A percentile compares a stretch with the other conserved stretches of the same genome.
phyloP scores from a whole-genome alignment of 2,888 invertebrate genomes.

The Lasiommata megera region DNA sequence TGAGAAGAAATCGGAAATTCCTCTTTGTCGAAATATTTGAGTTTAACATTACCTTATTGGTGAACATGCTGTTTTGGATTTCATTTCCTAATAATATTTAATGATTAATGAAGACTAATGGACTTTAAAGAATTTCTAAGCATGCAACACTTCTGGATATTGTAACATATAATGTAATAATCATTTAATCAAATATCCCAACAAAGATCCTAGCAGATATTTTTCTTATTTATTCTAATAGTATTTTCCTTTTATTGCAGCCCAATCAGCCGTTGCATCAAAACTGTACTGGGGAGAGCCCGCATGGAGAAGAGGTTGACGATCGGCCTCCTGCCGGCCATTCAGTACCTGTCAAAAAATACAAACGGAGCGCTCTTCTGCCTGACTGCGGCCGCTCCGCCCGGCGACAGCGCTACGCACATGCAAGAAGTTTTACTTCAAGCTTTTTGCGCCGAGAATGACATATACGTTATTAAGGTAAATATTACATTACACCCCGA shows the following conservation, averaged over 20 bases:
- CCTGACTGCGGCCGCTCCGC: constrained; percentile 84
- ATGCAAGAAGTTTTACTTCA: constrained; percentile 89
- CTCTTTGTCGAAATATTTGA: no score
- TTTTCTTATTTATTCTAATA: background rate
- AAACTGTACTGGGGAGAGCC: constrained; percentile 77
- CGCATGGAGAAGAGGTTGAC: constrained; percentile 81
- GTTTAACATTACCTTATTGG: background rate
- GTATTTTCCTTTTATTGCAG: constrained; percentile 38
- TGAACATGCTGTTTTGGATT: no score
- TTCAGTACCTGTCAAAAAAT: constrained; percentile 81
- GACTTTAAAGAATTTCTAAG: background rate
- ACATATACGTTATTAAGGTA: constrained; percentile 88
- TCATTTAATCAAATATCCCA: no score
- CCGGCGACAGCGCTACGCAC: constrained; percentile 88
- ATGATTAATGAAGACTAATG: background rate
- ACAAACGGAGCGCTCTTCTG: constrained; percentile 85
- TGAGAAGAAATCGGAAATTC: background rate
- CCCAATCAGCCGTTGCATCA: constrained; percentile 75
- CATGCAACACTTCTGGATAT: no score
- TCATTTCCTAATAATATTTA: background rate
- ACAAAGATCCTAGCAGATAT: no score
- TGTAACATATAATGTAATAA: no score
- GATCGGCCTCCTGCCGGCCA: constrained; percentile 83
- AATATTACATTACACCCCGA: constrained; percentile 33
- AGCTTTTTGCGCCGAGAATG: constrained; percentile 90